Base-by-base conservation (phyloP, 2,113 vertebrate species). In the Ophiodon elongatus region DNA sequence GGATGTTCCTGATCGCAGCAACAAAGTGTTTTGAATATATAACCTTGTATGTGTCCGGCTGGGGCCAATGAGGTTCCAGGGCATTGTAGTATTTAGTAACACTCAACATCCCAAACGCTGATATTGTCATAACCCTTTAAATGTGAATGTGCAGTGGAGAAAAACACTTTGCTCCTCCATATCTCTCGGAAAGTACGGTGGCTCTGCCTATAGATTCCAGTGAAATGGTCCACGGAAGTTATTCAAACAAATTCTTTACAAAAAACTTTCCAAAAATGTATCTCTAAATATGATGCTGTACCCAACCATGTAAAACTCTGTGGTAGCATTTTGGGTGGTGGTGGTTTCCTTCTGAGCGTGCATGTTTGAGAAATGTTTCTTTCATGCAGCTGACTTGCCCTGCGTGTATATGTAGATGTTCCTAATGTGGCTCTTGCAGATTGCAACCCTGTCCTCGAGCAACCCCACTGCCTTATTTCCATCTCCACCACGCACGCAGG, bases 391-490 rank as follows among this genome's bases (percentile, higher is more conserved):
- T 73, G 52, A 54, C n/a, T n/a, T 27, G n/a, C 33, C 68, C 41
- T 68, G 19, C 33, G 9, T 82, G 69, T 29, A 5, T 64, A 15
- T 54, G n/a, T 76, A 33, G 52, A 65, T 62, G 10, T 70, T 89
- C 68, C 76, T 66, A 52, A 37, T 82, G 27, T 71, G 72, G 56
- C 79, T 80, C 57, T 77, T 86, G 68, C 66, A 69, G 56, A 71
- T 63, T 17, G 47, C 84, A 50, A 50, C 41, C 41, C 4, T 85
- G 88, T 89, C 88, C 90, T 92, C 33, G 31, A 43, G 41, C 50
- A 87, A 88, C 85, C 87, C 23, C n/a, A 0, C 23, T 1, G 10
- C 67, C 66, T 85, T 64, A 80, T 82, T 88, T 90, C 62, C 75
- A 71, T 84, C 66, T 76, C 47, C 33, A 60, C 37, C 41, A 19